Percentiles rank a stretch among this genome's conserved stretches.
These are phyloP conservation scores for Drosophila pseudoobscura DNA, from an alignment of 1,140 invertebrate genomes.

Conservation along the genomic window DNA sequence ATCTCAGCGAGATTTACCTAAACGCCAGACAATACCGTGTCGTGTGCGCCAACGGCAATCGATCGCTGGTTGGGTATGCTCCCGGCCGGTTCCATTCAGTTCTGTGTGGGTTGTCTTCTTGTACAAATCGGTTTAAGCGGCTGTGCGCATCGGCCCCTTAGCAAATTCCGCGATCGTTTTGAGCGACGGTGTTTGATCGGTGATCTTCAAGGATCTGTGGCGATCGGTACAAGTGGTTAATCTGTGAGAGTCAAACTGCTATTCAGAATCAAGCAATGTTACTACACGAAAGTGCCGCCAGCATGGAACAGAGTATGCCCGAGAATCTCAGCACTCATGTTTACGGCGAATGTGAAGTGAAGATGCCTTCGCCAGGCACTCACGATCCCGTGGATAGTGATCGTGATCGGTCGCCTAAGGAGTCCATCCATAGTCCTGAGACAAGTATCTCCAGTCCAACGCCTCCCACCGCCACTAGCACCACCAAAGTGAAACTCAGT, in stretches of 20 bases:
- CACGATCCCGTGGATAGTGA: slow-evolving; percentile 40
- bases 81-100: slow-evolving; percentile 62
- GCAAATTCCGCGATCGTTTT: slow-evolving; percentile 2
- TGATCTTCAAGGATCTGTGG: slow-evolving; percentile 1
- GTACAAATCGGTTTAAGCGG: slow-evolving; percentile 52
- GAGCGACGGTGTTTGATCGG: slow-evolving; percentile 58
- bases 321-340: slow-evolving; percentile 72
- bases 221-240: slow-evolving; percentile 10
- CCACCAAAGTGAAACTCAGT: slow-evolving; percentile 77
- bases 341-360: slow-evolving; percentile 58
- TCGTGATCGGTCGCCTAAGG: slow-evolving; percentile 37
- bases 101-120: slow-evolving; percentile 76
- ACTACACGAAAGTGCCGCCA: slow-evolving; percentile 55
- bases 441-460: slow-evolving; percentile 4
- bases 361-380: slow-evolving; percentile 8
- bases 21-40: slow-evolving; percentile 34
- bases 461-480: slow-evolving; percentile 14
- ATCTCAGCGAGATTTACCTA: slow-evolving; percentile 64
- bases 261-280: slow-evolving; percentile 55
- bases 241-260: slow-evolving; percentile 13
- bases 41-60: slow-evolving; percentile 61
- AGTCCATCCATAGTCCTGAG: slow-evolving; percentile 8
- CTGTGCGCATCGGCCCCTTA: slow-evolving; percentile 8
- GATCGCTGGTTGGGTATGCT: slow-evolving; percentile 58
- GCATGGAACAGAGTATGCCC: slow-evolving; percentile 72